Evolutionary conservation across 2,888 invertebrate genomes (phyloP).

Genomic region (Heteropelma amictum): DNA sequence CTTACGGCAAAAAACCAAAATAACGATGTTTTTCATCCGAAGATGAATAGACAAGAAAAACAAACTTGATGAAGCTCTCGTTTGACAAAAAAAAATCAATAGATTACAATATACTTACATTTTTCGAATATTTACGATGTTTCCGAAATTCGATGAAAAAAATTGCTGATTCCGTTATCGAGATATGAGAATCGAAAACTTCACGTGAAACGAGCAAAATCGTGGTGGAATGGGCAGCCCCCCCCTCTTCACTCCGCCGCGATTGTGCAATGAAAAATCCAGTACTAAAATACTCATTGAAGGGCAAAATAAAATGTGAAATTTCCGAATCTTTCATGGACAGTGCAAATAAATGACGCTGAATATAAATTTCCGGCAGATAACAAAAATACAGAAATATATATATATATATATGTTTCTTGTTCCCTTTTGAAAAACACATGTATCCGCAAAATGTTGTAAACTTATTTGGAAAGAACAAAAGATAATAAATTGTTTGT

Average conservation of each 20-base stretch:
- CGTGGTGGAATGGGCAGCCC: too few species aligned
- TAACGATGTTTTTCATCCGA: too few species aligned
- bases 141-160: too few species aligned
- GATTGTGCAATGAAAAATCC: too few species aligned
- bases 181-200: conserved; percentile 8
- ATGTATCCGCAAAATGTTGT: conserved; percentile 36
- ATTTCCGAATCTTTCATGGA: background rate
- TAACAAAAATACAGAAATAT: background rate
- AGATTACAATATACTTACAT: too few species aligned
- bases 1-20: background rate
- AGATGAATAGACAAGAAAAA: background rate
- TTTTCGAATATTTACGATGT: too few species aligned
- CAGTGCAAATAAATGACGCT: background rate
- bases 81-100: background rate
- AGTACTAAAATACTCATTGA: conserved; percentile 14
- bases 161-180: too few species aligned
- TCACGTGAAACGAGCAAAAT: too few species aligned
- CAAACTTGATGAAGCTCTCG: background rate
- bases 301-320: background rate
- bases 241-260: too few species aligned
- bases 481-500: conserved; percentile 41
- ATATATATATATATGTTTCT: background rate
- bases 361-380: background rate
- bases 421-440: conserved; percentile 9
- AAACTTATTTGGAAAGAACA: conserved; percentile 32